Evolutionary conservation across 1,140 invertebrate species (phyloP), one percentile per base, ranked within the genome.

Genomic region (Sinella curviseta): DNA sequence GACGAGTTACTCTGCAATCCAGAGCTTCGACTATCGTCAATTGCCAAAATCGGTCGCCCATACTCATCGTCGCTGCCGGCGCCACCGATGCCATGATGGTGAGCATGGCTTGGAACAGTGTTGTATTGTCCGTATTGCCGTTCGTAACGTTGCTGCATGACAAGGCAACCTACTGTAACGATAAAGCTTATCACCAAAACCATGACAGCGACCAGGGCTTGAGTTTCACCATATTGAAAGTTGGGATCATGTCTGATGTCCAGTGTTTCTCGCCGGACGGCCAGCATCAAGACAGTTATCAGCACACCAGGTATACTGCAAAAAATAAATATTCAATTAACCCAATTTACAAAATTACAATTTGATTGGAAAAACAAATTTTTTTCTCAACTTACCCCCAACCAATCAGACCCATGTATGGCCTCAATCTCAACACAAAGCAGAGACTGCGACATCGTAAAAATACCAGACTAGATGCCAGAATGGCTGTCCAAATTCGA

Each of bases 391-490:
- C 88, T 86, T 87, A 92, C 91, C 94, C 94, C 93, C 94, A 95
- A 82, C 93, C 93, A 81, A 93, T 87, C 8, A 91, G 86, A 24
- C 91, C 88, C 82, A 96, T 89, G 84, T 90, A 90, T 31, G 92
- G 92, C 85, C 92, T 91, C 0, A 95, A 82, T 81, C 92, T 91
- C 16, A 94, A 86, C 31, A 95, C 91, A 87, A 93, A 95, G 85
- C 93, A 93, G 0, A 94, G 88, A 81, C 94, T 94, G 65, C 93
- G 90, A 77, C 91, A 93, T 86, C 95, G 92, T 33, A 97, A 87
- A 84, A 97, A 92, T 57, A 96, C 90, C 20, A 98, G 85, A 3
- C 92, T 91, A 28, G 94, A 87, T 24, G 95, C 93, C 73, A 97
- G 88, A 77, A 94, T 90, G 20, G 92, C 91, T 0, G 95, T 94